These are phyloP conservation scores for Hippasteria phrygiana DNA, from an alignment of 53 echinoderm and acorn worm species.

Conservation along the genomic window DNA sequence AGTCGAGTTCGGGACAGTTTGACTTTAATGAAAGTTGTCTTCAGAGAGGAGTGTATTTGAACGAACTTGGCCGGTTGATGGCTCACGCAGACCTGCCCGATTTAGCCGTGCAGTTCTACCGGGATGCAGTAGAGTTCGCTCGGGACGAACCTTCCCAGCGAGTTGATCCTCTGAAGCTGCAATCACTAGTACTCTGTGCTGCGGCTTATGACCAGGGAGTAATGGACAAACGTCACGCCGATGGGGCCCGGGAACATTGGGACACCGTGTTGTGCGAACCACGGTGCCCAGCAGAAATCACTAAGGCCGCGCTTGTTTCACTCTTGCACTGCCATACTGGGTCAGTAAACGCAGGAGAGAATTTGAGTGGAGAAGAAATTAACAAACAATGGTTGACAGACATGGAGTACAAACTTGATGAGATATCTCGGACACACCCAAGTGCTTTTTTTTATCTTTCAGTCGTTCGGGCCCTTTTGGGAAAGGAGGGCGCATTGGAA, in stretches of 20 bases:
- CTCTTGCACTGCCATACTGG: constrained; percentile 30
- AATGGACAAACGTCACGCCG: constrained; percentile 10
- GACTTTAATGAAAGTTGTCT: background rate
- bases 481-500: background rate
- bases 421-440: background rate
- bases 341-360: background rate
- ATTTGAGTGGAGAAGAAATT: background rate
- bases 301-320: constrained; percentile 6
- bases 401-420: background rate
- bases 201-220: constrained; percentile 23
- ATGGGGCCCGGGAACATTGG: background rate
- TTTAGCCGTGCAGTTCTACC: background rate
- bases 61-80: constrained; percentile 34
- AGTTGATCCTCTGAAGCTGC: background rate
- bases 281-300: background rate
- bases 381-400: constrained; percentile 14
- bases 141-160: background rate
- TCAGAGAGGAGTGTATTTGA: background rate
- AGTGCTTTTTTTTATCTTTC: constrained; percentile 11
- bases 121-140: background rate
- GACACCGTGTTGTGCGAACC: constrained; percentile 11
- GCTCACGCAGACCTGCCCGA: constrained; percentile 3
- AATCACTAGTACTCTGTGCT: constrained; percentile 15
- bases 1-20: background rate
- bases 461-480: constrained; percentile 7